Percentiles rank a stretch among this genome's conserved stretches.
Evolutionary conservation across 2,888 invertebrate species (phyloP).

Genomic region (Agriopis aurantiaria): DNA sequence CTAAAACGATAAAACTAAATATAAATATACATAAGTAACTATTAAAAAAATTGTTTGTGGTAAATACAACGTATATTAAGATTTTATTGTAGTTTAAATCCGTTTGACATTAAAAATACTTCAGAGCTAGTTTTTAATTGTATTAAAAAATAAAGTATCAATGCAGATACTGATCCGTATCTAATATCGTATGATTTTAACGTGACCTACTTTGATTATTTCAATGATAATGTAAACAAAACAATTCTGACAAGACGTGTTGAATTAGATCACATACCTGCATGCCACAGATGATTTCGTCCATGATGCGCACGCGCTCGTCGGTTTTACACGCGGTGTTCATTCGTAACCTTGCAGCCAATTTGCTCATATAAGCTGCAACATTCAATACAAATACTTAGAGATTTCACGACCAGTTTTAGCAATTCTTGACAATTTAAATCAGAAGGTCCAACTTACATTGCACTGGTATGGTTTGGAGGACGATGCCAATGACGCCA

Average conservation of each 20-base stretch:
- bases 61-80: no score
- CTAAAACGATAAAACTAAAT: no score
- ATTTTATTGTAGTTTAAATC: no score
- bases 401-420: constrained; percentile 17
- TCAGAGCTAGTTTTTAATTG: not conserved
- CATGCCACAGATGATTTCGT: constrained; percentile 97
- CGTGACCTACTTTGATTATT: constrained; percentile 25
- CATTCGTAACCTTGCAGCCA: constrained; percentile 89
- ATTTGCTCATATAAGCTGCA: constrained; percentile 88
- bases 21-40: no score
- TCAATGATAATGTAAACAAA: constrained; percentile 23
- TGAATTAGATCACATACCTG: constrained; percentile 88
- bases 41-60: no score
- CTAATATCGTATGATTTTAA: not conserved
- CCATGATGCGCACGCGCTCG: constrained; percentile 96
- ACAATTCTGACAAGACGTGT: constrained; percentile 66
- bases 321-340: constrained; percentile 95
- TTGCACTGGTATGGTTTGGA: constrained; percentile 94
- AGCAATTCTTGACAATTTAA: not conserved
- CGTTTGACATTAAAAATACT: no score
- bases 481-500: constrained; percentile 91
- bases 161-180: not conserved
- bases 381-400: constrained; percentile 39
- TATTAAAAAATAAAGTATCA: not conserved
- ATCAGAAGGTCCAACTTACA: constrained; percentile 77